Conservation (phyloP, 1,140 invertebrate species). For the Brachionus asplanchnoidis region DNA sequence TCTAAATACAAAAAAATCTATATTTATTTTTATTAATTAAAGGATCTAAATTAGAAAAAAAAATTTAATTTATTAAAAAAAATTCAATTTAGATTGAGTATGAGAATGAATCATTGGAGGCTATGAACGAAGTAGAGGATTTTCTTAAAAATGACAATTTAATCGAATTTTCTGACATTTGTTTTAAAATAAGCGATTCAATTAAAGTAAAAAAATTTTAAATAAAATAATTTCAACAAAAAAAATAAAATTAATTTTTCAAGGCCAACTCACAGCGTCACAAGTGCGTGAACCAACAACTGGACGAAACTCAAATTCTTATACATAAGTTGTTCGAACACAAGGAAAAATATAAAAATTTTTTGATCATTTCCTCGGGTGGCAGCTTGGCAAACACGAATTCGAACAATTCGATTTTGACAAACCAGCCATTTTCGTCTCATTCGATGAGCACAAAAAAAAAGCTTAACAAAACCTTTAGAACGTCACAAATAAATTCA, state of each 20-base stretch:
- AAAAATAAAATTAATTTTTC: not conserved
- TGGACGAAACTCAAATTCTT: not conserved
- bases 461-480: not conserved
- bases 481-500: not conserved
- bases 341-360: conserved; percentile 36
- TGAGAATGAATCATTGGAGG: conserved; percentile 37
- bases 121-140: not conserved
- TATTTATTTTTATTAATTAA: too few relatives aligned
- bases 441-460: not conserved
- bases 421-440: not conserved
- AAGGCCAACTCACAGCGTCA: conserved; percentile 21
- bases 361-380: not conserved
- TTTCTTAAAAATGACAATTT: not conserved
- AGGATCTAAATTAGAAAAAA: not conserved
- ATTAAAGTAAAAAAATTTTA: not conserved
- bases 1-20: too few relatives aligned
- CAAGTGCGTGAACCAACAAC: not conserved
- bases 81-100: conserved; percentile 12
- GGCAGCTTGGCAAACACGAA: not conserved
- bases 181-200: conserved; percentile 18
- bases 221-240: not conserved
- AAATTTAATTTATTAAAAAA: not conserved
- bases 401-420: not conserved
- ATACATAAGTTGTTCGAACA: conserved; percentile 24
- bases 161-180: conserved; percentile 5